Percentiles rank a stretch among this genome's conserved stretches.
phyloP scores from a whole-genome alignment of 1,140 invertebrate genomes.

The Nylanderia fulva region DNA sequence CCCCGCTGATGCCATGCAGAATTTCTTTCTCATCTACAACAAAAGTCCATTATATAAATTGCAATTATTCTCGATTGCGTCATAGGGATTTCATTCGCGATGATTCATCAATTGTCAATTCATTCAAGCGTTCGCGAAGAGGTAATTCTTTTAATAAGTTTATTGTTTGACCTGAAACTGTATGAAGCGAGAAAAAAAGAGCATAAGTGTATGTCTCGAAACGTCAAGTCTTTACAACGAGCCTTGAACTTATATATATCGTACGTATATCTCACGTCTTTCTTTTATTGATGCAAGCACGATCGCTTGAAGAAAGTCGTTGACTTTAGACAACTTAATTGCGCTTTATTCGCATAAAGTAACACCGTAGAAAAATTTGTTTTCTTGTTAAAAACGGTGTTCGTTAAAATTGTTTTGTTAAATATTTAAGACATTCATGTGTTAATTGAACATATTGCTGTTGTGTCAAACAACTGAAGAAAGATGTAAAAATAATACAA shows the following conservation, averaged over 20 bases:
- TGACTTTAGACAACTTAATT: too few species aligned
- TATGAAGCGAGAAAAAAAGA: not conserved
- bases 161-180: not conserved
- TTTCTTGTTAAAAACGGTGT: too few species aligned
- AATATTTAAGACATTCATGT: too few species aligned
- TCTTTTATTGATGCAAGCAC: too few species aligned
- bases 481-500: too few species aligned
- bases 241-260: not conserved
- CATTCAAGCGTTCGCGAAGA: not conserved
- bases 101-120: constrained; percentile 1
- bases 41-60: constrained; percentile 44
- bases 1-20: constrained; percentile 89
- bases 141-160: not conserved
- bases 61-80: not conserved
- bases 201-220: not conserved
- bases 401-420: too few species aligned
- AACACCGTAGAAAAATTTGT: too few species aligned
- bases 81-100: not conserved
- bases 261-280: too few species aligned
- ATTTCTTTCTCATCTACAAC: constrained; percentile 89
- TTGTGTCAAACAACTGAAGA: too few species aligned
- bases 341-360: too few species aligned
- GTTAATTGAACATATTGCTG: too few species aligned
- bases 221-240: not conserved
- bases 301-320: too few species aligned